phyloP scores from a whole-genome alignment of 30 jellyfish, hydroid and myxozoan species.

The Pseudorhiza aurosa region DNA sequence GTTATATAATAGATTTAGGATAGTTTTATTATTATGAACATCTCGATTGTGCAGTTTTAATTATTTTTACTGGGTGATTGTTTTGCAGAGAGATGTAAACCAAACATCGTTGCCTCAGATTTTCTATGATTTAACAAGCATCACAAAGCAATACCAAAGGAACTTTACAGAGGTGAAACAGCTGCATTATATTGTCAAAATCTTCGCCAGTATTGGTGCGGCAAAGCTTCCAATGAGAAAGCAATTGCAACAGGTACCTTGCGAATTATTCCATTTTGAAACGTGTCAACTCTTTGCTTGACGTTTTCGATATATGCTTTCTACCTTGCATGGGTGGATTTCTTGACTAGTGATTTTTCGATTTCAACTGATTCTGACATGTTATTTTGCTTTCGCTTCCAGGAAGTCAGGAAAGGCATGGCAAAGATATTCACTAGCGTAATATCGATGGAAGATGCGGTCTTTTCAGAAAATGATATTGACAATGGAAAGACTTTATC shows the following conservation, averaged over 20 bases:
- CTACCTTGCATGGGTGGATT: too few species aligned
- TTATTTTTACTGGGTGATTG: background rate
- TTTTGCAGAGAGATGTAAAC: slow-evolving; percentile 30
- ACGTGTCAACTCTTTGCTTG: too few species aligned
- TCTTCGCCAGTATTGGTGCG: slow-evolving; percentile 16
- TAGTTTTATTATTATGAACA: too few species aligned
- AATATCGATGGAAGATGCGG: background rate
- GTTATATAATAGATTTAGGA: too few species aligned
- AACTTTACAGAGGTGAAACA: slow-evolving; percentile 40
- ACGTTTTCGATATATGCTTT: too few species aligned
- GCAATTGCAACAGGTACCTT: background rate
- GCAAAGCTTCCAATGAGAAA: background rate
- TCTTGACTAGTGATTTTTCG: too few species aligned
- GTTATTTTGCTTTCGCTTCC: too few species aligned
- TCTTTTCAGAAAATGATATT: background rate
- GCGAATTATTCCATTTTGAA: too few species aligned
- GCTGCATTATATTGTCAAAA: background rate
- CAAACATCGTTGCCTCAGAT: slow-evolving; percentile 5
- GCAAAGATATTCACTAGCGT: background rate
- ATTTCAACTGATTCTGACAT: too few species aligned
- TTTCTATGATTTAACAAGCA: background rate
- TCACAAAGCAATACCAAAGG: slow-evolving; percentile 6
- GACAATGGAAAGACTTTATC: background rate
- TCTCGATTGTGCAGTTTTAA: too few species aligned
- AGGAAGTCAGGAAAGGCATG: slow-evolving; percentile 3